Base-by-base conservation (phyloP, 2,113 vertebrate genomes). In the Rhinopithecus roxellana region DNA sequence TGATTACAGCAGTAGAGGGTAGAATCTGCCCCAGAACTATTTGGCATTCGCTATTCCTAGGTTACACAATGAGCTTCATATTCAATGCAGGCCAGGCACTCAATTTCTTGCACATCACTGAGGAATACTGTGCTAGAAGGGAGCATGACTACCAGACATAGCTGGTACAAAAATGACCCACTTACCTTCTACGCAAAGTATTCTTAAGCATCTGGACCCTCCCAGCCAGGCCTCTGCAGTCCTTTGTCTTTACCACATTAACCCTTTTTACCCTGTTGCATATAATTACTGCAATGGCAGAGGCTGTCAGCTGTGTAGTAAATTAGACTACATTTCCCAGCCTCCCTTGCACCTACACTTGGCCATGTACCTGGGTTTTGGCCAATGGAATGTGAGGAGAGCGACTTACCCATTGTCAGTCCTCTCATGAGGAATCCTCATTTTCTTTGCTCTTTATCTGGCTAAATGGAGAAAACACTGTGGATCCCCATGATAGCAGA, bases 161-260 rank as follows among this genome's bases (percentile, higher is more conserved):
- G 79, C 20, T 77, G 20, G 23, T n/a, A 59, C 50, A 95, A 82
- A 93, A 38, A 74, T 13, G 35, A 88, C 13, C 50, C 11, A 40
- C 77, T 92, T 81, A n/a, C 91, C 59, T 83, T 94, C 22, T 70
- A 77, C 83, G 32, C 18, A 72, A 89, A 96, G 87, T 52, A 77
- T 30, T 70, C 30, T 45, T 67, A 87, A 96, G 25, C 67, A 85
- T 61, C 45, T 72, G 67, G 43, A 55, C 20, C 35, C 78, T 85
- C 48, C 59, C 50, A 72, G 52, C 17, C 55, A 48, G 59, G 38
- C 2, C 82, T 80, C 67, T 5, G 16, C 43, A 55, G 69, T 23
- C 23, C 30, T 64, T 43, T 25, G 59, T 16, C 61, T 50, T 85
- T n/a, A 50, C 17, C 57, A 57, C 74, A 55, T 52, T 88, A 48